Evolutionary conservation across 1,140 invertebrate genomes (phyloP), one percentile per base, ranked within the genome.

Genomic region (Pentalonia nigronervosa): DNA sequence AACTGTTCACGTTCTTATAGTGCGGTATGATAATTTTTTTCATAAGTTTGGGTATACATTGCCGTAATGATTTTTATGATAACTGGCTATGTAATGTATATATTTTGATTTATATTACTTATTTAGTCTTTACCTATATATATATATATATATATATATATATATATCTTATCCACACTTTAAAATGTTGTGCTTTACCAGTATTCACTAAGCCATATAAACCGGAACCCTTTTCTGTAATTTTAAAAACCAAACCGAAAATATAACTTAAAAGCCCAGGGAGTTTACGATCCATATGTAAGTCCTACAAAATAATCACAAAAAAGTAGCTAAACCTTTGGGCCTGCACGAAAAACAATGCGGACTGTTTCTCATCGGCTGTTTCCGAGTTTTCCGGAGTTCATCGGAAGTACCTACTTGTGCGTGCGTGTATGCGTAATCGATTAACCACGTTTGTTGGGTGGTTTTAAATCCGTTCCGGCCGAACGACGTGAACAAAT

Each of bases 371-470:
- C 30, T 76, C 60, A 76, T 76, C 60, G 60, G 7, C 30, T 17
- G n/a, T 76, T 76, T 76, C 60, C 60, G 30, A 76, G n/a, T 76
- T n/a, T 53, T 14, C 25, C 41, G 23, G 41, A 4, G 84, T 17
- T 2, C 87, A 50, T 30, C 87, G 87, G 87, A 89, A 89, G 87
- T 89, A 56, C 36, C 21, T 48, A n/a, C 25, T 87, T 25, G 34
- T 11, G 36, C 47, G 36, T 86, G 25, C 41, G 83, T 34, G 86
- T 56, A 56, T 45, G 47, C 21, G 81, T 92, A 92, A 92, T 92
- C 91, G 91, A 92, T 92, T 92, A 91, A 91, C 90, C 90, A 41
- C 41, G 67, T 81, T 41, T 84, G 76, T 83, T 92, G 67, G 76
- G n/a, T 41, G 41, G 83, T 84, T 92, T 83, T 36, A 47, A 83